phyloP scores from a whole-genome alignment of 2,113 vertebrate species.

The Thomomys bottae region DNA sequence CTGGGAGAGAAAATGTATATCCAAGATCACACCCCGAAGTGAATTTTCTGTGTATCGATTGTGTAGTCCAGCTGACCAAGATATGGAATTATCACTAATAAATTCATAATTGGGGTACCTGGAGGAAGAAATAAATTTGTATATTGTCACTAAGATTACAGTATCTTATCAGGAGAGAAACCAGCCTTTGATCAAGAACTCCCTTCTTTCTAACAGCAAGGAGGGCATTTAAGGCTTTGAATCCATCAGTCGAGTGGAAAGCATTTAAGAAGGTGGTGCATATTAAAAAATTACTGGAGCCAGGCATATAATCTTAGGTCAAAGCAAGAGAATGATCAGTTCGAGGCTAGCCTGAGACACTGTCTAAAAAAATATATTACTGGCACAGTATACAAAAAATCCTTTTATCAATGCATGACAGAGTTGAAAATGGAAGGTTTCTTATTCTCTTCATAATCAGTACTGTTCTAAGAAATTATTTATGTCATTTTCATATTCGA shows the following conservation, averaged over 20 bases:
- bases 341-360: neutral
- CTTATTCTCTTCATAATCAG: slow-evolving; percentile 52
- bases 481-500: slow-evolving; percentile 23
- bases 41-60: slow-evolving; percentile 99
- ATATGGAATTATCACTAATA: slow-evolving; percentile 99
- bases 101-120: slow-evolving; percentile 98
- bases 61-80: slow-evolving; percentile 98
- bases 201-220: slow-evolving; percentile 17
- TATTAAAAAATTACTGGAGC: too few relatives aligned
- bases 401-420: slow-evolving; percentile 18
- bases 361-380: neutral
- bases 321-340: neutral
- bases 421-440: neutral
- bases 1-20: slow-evolving; percentile 98
- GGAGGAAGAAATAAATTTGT: slow-evolving; percentile 72
- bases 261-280: neutral
- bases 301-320: too few relatives aligned
- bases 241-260: neutral
- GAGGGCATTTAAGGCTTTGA: slow-evolving; percentile 17
- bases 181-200: neutral
- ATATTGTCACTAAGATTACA: slow-evolving; percentile 21
- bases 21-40: slow-evolving; percentile 96
- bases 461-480: slow-evolving; percentile 22
- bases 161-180: neutral
- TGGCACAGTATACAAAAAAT: neutral